phyloP scores from a whole-genome alignment of 2,113 vertebrate genomes.

The Cheilinus undulatus region DNA sequence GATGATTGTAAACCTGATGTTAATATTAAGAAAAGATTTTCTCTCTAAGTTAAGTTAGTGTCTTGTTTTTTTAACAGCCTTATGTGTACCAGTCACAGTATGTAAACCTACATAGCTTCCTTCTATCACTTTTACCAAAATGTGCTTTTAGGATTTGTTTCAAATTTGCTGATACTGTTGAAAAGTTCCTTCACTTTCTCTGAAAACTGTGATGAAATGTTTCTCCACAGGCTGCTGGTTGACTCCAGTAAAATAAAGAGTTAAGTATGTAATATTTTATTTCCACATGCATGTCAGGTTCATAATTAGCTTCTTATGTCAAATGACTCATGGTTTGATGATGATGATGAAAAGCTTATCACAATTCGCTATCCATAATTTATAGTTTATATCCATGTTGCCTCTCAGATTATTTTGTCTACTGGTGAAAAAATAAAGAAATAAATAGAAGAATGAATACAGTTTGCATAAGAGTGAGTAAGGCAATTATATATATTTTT shows the following conservation, averaged over 20 bases:
- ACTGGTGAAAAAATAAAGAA: no score
- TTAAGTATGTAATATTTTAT: background rate
- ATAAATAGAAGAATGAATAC: no score
- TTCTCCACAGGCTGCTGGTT: background rate
- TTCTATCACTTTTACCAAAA: slow-evolving; percentile 1
- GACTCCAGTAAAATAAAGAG: background rate
- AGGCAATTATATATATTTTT: no score
- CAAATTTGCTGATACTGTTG: background rate
- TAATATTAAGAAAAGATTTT: background rate
- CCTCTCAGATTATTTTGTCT: background rate
- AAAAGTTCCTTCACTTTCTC: background rate
- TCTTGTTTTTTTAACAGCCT: slow-evolving; percentile 2
- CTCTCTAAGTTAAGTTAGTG: background rate
- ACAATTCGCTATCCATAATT: background rate
- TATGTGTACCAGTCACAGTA: background rate
- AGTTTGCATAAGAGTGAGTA: no score
- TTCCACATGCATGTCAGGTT: background rate
- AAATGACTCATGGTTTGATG: background rate
- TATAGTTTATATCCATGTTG: background rate
- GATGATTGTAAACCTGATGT: slow-evolving; percentile 13
- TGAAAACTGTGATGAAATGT: slow-evolving; percentile 4
- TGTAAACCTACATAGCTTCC: background rate
- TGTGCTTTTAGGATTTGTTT: background rate
- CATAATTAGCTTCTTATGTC: background rate
- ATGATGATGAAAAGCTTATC: background rate